Evolutionary conservation across 2,797 vertebrate species (phyloP), one percentile per base, ranked within the genome.

Genomic region (Oceanodroma leucorhoa): DNA sequence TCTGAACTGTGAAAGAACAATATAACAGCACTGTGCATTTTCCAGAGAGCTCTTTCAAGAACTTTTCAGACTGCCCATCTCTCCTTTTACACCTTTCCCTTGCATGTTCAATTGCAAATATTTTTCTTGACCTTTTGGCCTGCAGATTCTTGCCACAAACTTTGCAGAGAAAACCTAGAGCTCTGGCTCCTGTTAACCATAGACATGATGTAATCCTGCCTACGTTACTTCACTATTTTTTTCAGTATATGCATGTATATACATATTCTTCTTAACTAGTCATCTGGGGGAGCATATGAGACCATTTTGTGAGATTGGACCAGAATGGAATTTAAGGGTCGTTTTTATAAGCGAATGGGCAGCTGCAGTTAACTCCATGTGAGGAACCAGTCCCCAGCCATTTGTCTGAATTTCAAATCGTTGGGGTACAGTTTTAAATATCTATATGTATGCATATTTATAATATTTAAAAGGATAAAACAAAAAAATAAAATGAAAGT

Each of bases 191-290:
- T 62, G 80, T 96, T 97, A 97, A 93, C 90, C 87, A 93, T 43
- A 98, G 95, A 96, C 93, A 80, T 93, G 88, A 96, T 89, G 84
- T 96, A 94, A 96, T 95, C 48, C 87, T 73, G 84, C 27, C 75
- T 83, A 83, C 51, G 89, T 83, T 83, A 66, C 85, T 93, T 89
- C 67, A 86, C 40, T 43, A 19, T 62, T 94, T 89, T 92, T 91
- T 67, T 88, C 73, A 62, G 10, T 48, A 53, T 66, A 86, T 46
- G 40, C 50, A 58, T 53, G 51, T 46, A 61, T 65, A 77, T 83
- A 62, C 60, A 82, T 71, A 92, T 67, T 84, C 75, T 87, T 60
- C 57, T 96, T 96, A 96, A 97, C 80, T 94, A 60, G 93, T 94
- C 94, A 86, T 67, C 29, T 89, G 93, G 87, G 90, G 75, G 79